These are phyloP conservation scores for Argyresthia albistria DNA, from an alignment of 2,888 invertebrate species.

Conservation along the genomic window DNA sequence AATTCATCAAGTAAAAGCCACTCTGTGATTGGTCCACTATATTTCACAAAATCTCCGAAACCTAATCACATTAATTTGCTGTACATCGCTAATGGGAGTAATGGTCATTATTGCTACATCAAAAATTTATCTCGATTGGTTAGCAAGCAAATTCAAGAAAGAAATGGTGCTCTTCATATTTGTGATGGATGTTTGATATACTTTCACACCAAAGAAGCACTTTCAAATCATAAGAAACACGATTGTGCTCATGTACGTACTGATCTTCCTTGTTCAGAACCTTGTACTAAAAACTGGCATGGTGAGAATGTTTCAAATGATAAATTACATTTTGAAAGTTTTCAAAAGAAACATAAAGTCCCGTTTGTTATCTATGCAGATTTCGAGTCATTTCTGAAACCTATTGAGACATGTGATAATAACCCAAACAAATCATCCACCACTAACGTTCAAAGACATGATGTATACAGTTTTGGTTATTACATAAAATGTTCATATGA, in stretches of 20 bases:
- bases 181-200: constrained; percentile 13
- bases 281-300: neutral
- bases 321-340: constrained; percentile 13
- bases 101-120: constrained; percentile 17
- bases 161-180: constrained; percentile 9
- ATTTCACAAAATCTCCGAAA: constrained; percentile 14
- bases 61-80: constrained; percentile 17
- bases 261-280: constrained; percentile 8
- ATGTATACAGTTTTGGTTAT: constrained; percentile 21
- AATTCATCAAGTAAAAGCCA: constrained; percentile 10
- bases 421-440: constrained; percentile 15
- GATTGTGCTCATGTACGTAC: constrained; percentile 13
- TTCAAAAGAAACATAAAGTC: constrained; percentile 10
- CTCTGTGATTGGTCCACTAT: constrained; percentile 15
- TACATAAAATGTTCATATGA: constrained; percentile 22
- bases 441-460: constrained; percentile 17
- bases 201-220: constrained; percentile 9
- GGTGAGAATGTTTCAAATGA: constrained; percentile 8
- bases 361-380: constrained; percentile 17
- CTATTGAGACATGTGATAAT: constrained; percentile 14
- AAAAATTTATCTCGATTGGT: constrained; percentile 18
- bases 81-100: constrained; percentile 11
- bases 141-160: constrained; percentile 10
- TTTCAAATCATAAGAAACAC: constrained; percentile 9
- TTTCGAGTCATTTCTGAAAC: constrained; percentile 18